Evolutionary conservation across 1,140 invertebrate species (phyloP), one percentile per base, ranked within the genome.

Genomic region (Leucophenga varia): DNA sequence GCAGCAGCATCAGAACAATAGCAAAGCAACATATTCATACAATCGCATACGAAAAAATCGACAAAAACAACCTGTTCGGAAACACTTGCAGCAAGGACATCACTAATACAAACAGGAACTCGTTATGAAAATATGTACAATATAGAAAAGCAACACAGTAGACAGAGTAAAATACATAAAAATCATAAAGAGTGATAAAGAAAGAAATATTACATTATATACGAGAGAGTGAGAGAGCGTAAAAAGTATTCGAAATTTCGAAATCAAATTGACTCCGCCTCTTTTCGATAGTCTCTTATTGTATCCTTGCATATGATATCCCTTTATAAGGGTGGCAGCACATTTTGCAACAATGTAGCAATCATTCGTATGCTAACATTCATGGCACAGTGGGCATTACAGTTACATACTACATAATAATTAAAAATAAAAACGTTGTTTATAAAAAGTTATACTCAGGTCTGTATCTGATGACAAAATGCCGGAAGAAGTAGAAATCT

Each of bases 1-100:
- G 43, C 49, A 32, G 44, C 25, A 38, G 28, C 34, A 38, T 50
- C 36, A 30, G 55, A 52, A 64, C 54, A 54, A 59, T 30, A 63
- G 55, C 57, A 55, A 54, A 56, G 60, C 47, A 59, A 65, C 59
- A 65, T 67, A 65, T 65, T 65, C 63, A 59, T 48, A 65, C 59
- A 63, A 65, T 67, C 55, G n/a, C n/a, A n/a, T 65, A 63, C 63
- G 60, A 65, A 65, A 70, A 71, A 70, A 70, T 70, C 67, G 63
- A 70, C 67, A 70, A 70, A 70, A 70, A 70, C 67, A 70, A 70
- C 67, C 67, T 70, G 67, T 71, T 70, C 63, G 63, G 64, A 67
- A 70, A 70, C 67, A 70, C 67, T 70, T 70, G 67, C 67, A 69
- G 50, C 60, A 68, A 69, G 63, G 63, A 65, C 48, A 59, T 65